phyloP scores from a whole-genome alignment of 2,797 vertebrate genomes.

The Myioborus miniatus region DNA sequence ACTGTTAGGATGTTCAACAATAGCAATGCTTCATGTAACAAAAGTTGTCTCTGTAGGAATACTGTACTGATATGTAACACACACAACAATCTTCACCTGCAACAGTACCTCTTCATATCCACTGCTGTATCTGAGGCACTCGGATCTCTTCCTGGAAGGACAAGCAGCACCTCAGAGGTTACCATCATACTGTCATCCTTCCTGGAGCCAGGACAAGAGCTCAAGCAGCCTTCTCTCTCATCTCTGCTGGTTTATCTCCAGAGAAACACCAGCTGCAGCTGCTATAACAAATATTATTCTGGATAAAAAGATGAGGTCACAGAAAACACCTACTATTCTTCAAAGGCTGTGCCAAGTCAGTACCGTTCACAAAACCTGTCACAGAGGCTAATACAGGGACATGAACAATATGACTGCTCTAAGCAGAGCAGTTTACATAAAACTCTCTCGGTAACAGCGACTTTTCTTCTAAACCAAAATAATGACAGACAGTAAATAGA shows the following conservation, averaged over 20 bases:
- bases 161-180: not conserved
- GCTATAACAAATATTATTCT: not conserved
- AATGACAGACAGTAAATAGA: not conserved
- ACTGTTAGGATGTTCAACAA: not conserved
- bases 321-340: not conserved
- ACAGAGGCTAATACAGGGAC: not conserved
- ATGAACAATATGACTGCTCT: not conserved
- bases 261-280: not conserved
- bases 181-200: not conserved
- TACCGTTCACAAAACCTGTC: not conserved
- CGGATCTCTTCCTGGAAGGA: not conserved
- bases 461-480: not conserved
- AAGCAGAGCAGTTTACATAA: not conserved
- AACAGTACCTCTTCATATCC: not conserved
- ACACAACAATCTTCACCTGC: not conserved
- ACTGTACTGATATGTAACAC: not conserved
- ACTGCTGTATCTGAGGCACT: not conserved
- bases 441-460: not conserved
- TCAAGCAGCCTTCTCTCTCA: not conserved
- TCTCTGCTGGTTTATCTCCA: not conserved
- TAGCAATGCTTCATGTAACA: accelerated
- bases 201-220: not conserved
- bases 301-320: not conserved
- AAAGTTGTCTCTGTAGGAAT: not conserved
- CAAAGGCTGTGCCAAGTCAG: not conserved